Evolutionary conservation across 2,888 invertebrate genomes (phyloP).

Genomic region (Aspidiotus rigidus): DNA sequence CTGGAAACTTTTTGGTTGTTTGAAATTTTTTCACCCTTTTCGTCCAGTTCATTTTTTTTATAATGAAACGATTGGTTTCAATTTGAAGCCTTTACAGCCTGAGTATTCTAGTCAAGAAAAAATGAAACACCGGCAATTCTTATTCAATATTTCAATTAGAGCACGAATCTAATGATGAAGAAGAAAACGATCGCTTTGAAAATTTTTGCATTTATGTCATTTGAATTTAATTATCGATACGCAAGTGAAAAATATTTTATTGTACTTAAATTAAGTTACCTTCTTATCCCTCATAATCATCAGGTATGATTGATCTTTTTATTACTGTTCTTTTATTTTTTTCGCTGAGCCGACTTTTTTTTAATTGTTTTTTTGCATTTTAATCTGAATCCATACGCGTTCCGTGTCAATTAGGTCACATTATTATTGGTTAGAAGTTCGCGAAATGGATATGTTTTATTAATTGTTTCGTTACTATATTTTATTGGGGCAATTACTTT

Average conservation of each 20-base stretch:
- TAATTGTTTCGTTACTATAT: no score
- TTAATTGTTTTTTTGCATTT: neutral
- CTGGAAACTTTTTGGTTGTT: no score
- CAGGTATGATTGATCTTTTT: neutral
- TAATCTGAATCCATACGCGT: neutral
- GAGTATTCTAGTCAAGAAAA: neutral
- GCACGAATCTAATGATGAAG: neutral
- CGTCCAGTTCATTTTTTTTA: neutral
- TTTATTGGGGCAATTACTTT: no score
- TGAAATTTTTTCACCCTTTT: neutral
- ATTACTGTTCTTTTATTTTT: neutral
- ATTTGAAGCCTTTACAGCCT: neutral
- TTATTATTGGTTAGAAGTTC: neutral
- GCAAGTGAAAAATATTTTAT: neutral
- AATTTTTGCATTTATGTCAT: slow-evolving; percentile 3
- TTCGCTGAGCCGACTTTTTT: neutral
- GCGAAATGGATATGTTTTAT: neutral
- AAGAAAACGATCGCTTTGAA: neutral
- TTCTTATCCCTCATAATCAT: neutral
- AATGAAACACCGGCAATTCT: neutral
- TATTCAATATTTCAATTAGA: neutral
- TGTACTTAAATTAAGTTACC: neutral
- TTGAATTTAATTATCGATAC: neutral
- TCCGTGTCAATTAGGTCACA: neutral
- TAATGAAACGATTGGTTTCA: no score